Base-by-base conservation (phyloP, 2,888 invertebrate genomes). In the Parthenolecanium corni region DNA sequence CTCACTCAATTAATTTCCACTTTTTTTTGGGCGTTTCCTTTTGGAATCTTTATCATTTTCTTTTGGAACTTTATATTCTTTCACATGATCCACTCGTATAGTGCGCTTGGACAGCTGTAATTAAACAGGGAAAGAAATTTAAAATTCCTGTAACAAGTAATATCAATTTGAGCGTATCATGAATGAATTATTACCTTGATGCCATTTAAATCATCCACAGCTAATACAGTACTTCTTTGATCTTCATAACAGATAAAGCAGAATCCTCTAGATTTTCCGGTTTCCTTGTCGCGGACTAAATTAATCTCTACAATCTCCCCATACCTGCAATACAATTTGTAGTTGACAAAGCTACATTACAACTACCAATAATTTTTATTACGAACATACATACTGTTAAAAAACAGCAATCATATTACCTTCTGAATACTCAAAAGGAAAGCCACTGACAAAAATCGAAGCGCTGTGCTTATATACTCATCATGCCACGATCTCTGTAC, bases 221-320 rank as follows among this genome's bases (percentile, higher is more conserved):
- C 87, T 62, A 99, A 77, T 66, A 89, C 81, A 0, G 98, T 98
- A 38, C 96, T 96, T 23, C 92, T 80, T 73, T 98, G 97, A 76
- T 99, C 96, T 77, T 97, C 95, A 73, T 89, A 99, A 73, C 98
- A 98, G n/a, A 99, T 74, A 71, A 98, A 99, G 68, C 89, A 87
- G 76, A 86, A 99, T 5, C 98, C 95, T 75, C 86, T 89, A 1
- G 89, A 87, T 76, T 94, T 98, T 0, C 98, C 98, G 0, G 90
- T 89, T 63, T 83, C 84, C 73, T 90, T 89, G 71, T 97, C 97
- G 62, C 98, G 78, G 0, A 96, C 82, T 69, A 97, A 76, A 76
- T 98, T 97, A 25, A 99, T 84, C 71, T 97, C 94, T 0, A 95
- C 94, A 62, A 97, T 80, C 79, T 97, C 97, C 36, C 97, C 97